Base-by-base conservation (phyloP, 2,888 invertebrate species). In the Parthenolecanium corni region DNA sequence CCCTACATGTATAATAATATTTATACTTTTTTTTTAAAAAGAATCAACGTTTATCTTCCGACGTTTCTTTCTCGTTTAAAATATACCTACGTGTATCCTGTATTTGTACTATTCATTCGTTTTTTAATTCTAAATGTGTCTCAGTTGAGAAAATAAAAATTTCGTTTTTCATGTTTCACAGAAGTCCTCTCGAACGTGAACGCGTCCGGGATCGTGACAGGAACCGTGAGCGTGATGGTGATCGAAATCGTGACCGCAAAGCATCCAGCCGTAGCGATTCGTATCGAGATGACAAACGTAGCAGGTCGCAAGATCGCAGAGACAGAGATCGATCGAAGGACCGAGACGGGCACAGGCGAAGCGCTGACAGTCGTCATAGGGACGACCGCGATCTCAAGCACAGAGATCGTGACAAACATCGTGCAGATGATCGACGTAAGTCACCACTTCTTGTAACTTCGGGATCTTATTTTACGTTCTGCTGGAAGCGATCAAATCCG, bases 171-270 rank as follows among this genome's bases (percentile, higher is more conserved):
- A n/a, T 49, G 23, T 21, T 49, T 49, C 21, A 14, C 49, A 49
- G 49, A 23, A 49, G 49, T 21, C 49, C 49, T 21, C 16, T 4
- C 44, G 44, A 42, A 4, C 44, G 56, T n/a, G 42, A 21, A 42
- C 16, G 44, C 44, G 44, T 9, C 14, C 44, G 56, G 11, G 42
- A 21, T 44, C 58, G 53, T 38, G 53, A 53, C n/a, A 20, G 23
- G 12, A 40, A 53, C 18, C 53, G 58, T n/a, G 31, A 36, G 11
- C 58, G 57, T n/a, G 57, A 57, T 12, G 16, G 24, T 16, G 57
- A 57, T 46, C 57, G 57, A 4, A n/a, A 31, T 14, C 49, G 58
- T 12, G 58, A 58, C 20, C 31, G 58, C 47, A 47, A 58, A 47
- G 24, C 25, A 11, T 47, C 31, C 14, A 21, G 14, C 23, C 58